Evolutionary conservation across 2,797 vertebrate genomes (phyloP).

Genomic region (Sebastes kiyomatsui): DNA sequence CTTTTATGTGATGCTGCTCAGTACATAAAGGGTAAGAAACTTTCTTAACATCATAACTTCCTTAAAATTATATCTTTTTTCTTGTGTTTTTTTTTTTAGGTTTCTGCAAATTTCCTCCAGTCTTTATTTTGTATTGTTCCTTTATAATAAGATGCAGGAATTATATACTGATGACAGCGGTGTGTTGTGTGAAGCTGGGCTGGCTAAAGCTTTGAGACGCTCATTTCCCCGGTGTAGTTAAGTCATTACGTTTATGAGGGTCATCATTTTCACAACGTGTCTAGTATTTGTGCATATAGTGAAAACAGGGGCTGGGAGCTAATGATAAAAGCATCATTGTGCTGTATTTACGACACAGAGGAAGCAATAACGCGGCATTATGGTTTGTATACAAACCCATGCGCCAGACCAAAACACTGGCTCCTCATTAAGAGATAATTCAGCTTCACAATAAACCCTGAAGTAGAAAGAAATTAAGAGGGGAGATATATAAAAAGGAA

Average conservation of each 20-base stretch:
- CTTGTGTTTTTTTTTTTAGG: background rate
- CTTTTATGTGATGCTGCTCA: background rate
- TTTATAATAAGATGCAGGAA: background rate
- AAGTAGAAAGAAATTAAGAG: slow-evolving; percentile 30
- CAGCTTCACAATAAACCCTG: slow-evolving; percentile 25
- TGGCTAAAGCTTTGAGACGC: background rate
- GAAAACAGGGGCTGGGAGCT: slow-evolving; percentile 20
- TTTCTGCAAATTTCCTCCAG: background rate
- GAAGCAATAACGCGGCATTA: slow-evolving; percentile 48
- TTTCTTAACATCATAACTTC: background rate
- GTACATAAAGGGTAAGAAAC: slow-evolving; percentile 46
- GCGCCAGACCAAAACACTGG: slow-evolving; percentile 30
- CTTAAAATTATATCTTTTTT: background rate
- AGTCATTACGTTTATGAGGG: slow-evolving; percentile 63
- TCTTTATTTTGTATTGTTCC: background rate
- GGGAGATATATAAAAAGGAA: background rate
- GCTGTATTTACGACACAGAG: slow-evolving; percentile 47
- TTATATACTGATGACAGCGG: slow-evolving; percentile 1
- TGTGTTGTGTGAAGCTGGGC: background rate
- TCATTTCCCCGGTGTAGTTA: slow-evolving; percentile 35
- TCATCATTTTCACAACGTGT: slow-evolving; percentile 55
- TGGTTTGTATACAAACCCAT: slow-evolving; percentile 38
- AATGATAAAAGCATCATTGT: slow-evolving; percentile 56
- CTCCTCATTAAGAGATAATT: slow-evolving; percentile 52
- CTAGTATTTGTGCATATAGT: slow-evolving; percentile 42